phyloP scores from a whole-genome alignment of 2,888 invertebrate genomes.

The Polydrusus pterygomalis region DNA sequence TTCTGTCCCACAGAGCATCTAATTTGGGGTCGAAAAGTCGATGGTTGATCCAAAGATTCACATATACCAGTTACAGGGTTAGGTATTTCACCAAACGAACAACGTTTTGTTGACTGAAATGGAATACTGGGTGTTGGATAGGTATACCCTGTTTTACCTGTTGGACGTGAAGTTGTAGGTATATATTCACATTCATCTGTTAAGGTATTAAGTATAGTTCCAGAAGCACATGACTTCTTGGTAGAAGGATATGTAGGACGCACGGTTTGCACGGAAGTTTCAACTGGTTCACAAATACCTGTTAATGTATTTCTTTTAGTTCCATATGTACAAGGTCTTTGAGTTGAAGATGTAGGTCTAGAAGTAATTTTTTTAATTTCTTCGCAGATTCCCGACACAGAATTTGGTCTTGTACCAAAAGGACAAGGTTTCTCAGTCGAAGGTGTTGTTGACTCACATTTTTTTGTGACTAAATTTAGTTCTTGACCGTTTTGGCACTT shows the following conservation, averaged over 20 bases:
- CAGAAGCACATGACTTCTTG: too few species aligned
- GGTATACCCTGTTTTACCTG: slow-evolving; percentile 6
- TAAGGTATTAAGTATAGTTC: neutral
- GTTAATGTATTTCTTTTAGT: too few species aligned
- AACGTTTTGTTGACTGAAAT: neutral
- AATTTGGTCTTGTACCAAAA: slow-evolving; percentile 23
- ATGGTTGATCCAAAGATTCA: slow-evolving; percentile 13
- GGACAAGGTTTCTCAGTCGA: slow-evolving; percentile 8
- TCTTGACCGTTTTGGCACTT: slow-evolving; percentile 13
- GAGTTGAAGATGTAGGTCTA: slow-evolving; percentile 11
- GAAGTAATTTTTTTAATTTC: neutral
- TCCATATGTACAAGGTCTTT: slow-evolving; percentile 20
- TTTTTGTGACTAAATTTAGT: slow-evolving; percentile 30
- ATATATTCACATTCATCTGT: slow-evolving; percentile 37
- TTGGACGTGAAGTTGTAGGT: slow-evolving; percentile 7
- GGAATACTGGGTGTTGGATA: slow-evolving; percentile 18
- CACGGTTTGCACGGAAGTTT: too few species aligned
- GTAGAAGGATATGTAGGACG: too few species aligned
- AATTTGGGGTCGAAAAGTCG: slow-evolving; percentile 3
- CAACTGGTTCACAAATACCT: too few species aligned
- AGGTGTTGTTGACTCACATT: slow-evolving; percentile 28
- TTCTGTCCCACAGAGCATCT: slow-evolving; percentile 2
- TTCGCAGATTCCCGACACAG: slow-evolving; percentile 35
- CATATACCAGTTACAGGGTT: neutral
- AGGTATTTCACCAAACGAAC: neutral